These are phyloP conservation scores for Apis mellifera DNA, from an alignment of 1,140 invertebrate genomes.

Conservation along the genomic window Amel_HAv3.1 CM009936.2:8659501-8660000, in stretches of 20 bases:
- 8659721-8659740: background rate
- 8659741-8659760: constrained; percentile 2
- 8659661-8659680: constrained; percentile 51
- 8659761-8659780: constrained; percentile 6
- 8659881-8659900: constrained; percentile 14
- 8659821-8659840: constrained; percentile 39
- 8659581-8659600: background rate
- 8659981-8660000: constrained; percentile 81
- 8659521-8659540: background rate
- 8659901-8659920: background rate
- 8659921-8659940: constrained; percentile 15
- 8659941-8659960: constrained; percentile 87
- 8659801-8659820: constrained; percentile 20
- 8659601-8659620: background rate
- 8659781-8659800: constrained; percentile 59
- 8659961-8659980: constrained; percentile 85
- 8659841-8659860: background rate
- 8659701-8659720: constrained; percentile 16
- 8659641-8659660: background rate
- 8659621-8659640: background rate
- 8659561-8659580: background rate
- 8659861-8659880: constrained; percentile 5
- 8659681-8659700: constrained; percentile 5
- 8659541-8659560: background rate
- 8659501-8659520: background rate